Evolutionary conservation across 1,140 invertebrate species (phyloP), one percentile per base, ranked within the genome.

Genomic region (Drosophila neocordata): DNA sequence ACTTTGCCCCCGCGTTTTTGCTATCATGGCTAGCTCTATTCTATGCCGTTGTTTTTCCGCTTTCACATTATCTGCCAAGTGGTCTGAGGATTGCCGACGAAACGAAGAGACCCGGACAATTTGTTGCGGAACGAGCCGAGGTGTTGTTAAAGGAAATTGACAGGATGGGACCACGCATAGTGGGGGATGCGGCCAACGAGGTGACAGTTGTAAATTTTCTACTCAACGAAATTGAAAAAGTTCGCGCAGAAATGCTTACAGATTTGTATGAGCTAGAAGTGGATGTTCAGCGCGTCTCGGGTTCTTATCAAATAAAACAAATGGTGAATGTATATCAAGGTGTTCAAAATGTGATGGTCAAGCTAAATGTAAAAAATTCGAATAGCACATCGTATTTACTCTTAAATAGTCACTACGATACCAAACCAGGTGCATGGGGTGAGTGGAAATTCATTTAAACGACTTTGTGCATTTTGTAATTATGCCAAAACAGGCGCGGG

Each of bases 321-420:
- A 95, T 97, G 92, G 95, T 95, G 1, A 94, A 95, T 90, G 93
- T 94, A 66, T 95, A 95, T 69, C 93, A 92, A 77, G 94, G 94
- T 73, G 93, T 95, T 52, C 94, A 95, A 76, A 98, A 98, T 92
- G 93, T 98, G 53, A 92, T 97, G 37, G 96, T 96, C 0, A 95
- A 94, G 90, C 91, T 98, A 62, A 94, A 94, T 20, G 92, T 93
- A 0, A 92, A 92, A 76, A 73, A 60, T 15, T 77, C 74, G 7
- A 80, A 68, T 0, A 90, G 84, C 13, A 22, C 66, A 5, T 66
- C 61, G 0, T 79, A 96, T 87, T 92, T 99, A 61, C 92, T 99
- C 52, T 93, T 99, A 52, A 99, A 99, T 92, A 98, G 97, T 91
- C 98, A 99, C 93, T 98, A 96, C 92, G 98, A 99, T 92, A 95